Base-by-base conservation (phyloP, 35 echinoderm and acorn worm species). In the Ophioderma brevispina region DNA sequence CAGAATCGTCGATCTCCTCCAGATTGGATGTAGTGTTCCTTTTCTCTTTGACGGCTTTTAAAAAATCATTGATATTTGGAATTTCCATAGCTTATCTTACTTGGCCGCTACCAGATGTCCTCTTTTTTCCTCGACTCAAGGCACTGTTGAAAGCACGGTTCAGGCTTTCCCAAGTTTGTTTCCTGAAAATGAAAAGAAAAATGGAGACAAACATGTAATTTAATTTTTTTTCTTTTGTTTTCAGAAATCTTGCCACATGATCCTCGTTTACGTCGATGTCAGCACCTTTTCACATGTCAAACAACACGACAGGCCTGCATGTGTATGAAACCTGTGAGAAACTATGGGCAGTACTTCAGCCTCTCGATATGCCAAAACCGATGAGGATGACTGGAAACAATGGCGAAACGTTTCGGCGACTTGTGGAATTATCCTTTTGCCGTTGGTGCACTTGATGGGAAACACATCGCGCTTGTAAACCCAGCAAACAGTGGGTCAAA, bases 401-500 rank as follows among this genome's bases (percentile, higher is more conserved):
- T n/a, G n/a, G n/a, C n/a, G n/a, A n/a, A n/a, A n/a, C n/a, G n/a
- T n/a, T n/a, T n/a, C n/a, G n/a, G n/a, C n/a, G n/a, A n/a, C n/a
- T n/a, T n/a, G n/a, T n/a, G n/a, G n/a, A n/a, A n/a, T n/a, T n/a
- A n/a, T n/a, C n/a, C n/a, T n/a, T n/a, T n/a, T n/a, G n/a, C n/a
- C n/a, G n/a, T n/a, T n/a, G n/a, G n/a, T n/a, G n/a, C n/a, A n/a
- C n/a, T n/a, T n/a, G n/a, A n/a, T n/a, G n/a, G n/a, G n/a, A n/a
- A n/a, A n/a, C n/a, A n/a, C 89, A 85, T 84, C 78, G 89, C 70
- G 52, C 52, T 91, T 43, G 82, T 91, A 40, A 49, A 84, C 75
- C 89, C 89, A 32, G 82, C 80, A 6, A 85, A 91, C n/a, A 91
- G 81, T 91, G 80, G 82, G n/a, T 91, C 89, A 78, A 85, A 78